Evolutionary conservation across 1,140 invertebrate species (phyloP).

Genomic region (Sminthurinus signatus): DNA sequence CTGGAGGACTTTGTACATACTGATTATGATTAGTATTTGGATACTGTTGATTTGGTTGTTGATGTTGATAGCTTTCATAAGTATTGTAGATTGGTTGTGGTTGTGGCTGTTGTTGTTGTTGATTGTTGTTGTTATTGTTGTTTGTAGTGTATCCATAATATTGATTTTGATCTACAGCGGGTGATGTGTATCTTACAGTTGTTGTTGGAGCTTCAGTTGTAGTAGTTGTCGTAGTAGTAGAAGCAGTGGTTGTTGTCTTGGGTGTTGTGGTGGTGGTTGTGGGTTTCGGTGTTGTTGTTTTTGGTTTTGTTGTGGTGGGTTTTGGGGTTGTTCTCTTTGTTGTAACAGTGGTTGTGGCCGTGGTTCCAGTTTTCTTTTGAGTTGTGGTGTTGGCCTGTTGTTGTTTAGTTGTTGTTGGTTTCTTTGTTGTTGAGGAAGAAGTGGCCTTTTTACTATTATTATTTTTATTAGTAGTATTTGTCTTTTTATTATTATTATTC

Average conservation of each 20-base stretch:
- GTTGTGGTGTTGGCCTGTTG: not conserved
- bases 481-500: slow-evolving; percentile 13
- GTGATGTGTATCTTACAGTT: no score
- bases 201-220: not conserved
- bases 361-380: slow-evolving; percentile 6
- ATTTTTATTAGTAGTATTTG: not conserved
- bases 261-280: slow-evolving; percentile 15
- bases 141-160: no score
- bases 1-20: no score
- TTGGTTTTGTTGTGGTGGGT: slow-evolving; percentile 11
- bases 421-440: slow-evolving; percentile 13
- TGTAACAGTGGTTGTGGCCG: slow-evolving; percentile 9
- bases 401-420: not conserved
- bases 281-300: slow-evolving; percentile 13
- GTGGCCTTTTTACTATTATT: slow-evolving; percentile 11
- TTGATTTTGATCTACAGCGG: no score
- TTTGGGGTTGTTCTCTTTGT: slow-evolving; percentile 5
- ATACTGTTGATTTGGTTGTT: no score
- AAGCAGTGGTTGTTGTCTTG: slow-evolving; percentile 8
- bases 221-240: slow-evolving; percentile 7
- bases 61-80: no score
- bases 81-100: no score
- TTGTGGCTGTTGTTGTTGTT: no score
- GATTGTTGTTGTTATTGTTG: no score
- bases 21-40: no score